Conservation (phyloP, 2,888 invertebrate species). For the Apantesis nais region DNA sequence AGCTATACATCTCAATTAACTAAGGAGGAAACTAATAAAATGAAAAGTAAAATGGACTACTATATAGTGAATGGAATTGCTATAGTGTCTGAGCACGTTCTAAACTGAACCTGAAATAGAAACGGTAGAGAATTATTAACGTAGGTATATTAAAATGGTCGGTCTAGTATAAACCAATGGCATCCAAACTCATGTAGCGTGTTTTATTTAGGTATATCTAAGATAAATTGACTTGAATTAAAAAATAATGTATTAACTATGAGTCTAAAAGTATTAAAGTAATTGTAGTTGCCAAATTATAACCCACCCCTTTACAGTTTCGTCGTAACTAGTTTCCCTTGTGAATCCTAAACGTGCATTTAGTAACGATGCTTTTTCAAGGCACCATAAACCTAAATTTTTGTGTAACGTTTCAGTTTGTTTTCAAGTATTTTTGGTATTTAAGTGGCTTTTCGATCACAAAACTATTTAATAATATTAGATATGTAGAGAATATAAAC, state of each 20-base stretch:
- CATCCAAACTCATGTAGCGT: not conserved
- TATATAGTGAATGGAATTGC: not conserved
- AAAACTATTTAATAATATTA: constrained; percentile 39
- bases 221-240: not conserved
- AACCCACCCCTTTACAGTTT: not conserved
- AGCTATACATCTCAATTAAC: not conserved
- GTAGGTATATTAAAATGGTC: not conserved
- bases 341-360: constrained; percentile 7
- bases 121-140: not conserved
- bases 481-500: too few species aligned
- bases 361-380: constrained; percentile 25
- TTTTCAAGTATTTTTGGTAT: constrained; percentile 19
- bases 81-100: not conserved
- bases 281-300: constrained; percentile 4
- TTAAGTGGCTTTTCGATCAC: constrained; percentile 21
- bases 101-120: not conserved
- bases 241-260: not conserved
- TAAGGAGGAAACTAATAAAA: not conserved
- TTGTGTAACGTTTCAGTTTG: constrained; percentile 6
- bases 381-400: constrained; percentile 38
- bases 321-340: constrained; percentile 15
- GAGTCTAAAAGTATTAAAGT: not conserved
- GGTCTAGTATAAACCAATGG: not conserved
- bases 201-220: not conserved
- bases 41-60: not conserved